phyloP scores from a whole-genome alignment of 2,888 invertebrate genomes.

The Hydraecia micacea region DNA sequence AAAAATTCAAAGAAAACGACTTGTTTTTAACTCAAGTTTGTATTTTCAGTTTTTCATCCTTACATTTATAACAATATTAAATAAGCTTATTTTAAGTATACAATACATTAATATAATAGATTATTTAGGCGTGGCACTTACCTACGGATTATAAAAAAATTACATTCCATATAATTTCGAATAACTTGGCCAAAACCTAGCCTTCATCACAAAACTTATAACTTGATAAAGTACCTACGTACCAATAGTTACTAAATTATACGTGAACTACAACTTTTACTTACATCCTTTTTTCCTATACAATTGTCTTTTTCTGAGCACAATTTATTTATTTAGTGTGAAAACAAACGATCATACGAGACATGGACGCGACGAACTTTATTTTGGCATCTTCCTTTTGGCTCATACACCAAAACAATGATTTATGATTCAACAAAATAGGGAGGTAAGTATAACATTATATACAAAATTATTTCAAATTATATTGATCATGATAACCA shows the following conservation, averaged over 20 bases:
- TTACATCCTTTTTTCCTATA: conserved; percentile 76
- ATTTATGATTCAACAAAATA: conserved; percentile 58
- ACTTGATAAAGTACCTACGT: conserved; percentile 66
- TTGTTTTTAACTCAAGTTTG: conserved; percentile 79
- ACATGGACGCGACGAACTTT: conserved; percentile 81
- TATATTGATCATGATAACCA: conserved; percentile 29
- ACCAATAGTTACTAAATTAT: conserved; percentile 70
- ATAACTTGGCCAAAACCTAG: conserved; percentile 87
- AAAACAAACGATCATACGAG: conserved; percentile 70
- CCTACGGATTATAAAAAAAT: conserved; percentile 85
- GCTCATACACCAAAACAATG: conserved; percentile 84
- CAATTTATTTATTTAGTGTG: conserved; percentile 72
- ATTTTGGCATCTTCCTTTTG: conserved; percentile 88
- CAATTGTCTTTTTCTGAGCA: conserved; percentile 89
- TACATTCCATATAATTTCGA: conserved; percentile 82
- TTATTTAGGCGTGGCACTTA: conserved; percentile 89
- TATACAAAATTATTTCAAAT: conserved; percentile 42
- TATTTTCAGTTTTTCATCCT: conserved; percentile 83
- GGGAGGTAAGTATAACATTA: conserved; percentile 19
- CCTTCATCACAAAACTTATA: conserved; percentile 85
- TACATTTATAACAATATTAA: conserved; percentile 87
- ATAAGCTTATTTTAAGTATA: conserved; percentile 84
- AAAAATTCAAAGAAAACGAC: conserved; percentile 22
- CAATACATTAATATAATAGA: conserved; percentile 75
- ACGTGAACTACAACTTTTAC: conserved; percentile 74